phyloP scores from a whole-genome alignment of 2,888 invertebrate species.

The Hyppa rectilinea region DNA sequence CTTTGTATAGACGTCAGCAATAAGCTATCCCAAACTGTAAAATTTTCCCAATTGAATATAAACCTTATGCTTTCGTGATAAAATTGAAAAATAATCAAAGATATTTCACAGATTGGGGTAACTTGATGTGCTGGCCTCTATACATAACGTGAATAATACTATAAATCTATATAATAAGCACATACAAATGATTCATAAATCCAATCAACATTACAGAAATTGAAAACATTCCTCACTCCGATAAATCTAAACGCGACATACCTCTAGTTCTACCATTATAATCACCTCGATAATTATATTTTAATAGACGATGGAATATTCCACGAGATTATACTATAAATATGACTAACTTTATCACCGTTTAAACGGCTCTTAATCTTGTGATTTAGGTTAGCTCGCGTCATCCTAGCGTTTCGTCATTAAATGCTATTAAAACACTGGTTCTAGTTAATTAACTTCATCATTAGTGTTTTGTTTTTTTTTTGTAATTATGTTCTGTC shows the following conservation, averaged over 20 bases:
- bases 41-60: too few relatives aligned
- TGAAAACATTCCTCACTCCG: constrained; percentile 20
- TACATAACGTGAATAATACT: too few relatives aligned
- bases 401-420: constrained; percentile 47
- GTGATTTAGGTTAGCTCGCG: constrained; percentile 51
- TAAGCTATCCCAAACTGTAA: too few relatives aligned
- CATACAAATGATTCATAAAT: constrained; percentile 15
- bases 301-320: constrained; percentile 55
- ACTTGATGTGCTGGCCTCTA: too few relatives aligned
- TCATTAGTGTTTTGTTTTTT: constrained; percentile 28
- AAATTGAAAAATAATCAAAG: too few relatives aligned
- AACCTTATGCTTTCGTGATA: too few relatives aligned
- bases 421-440: constrained; percentile 19
- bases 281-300: constrained; percentile 34
- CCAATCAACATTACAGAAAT: constrained; percentile 13
- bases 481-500: constrained; percentile 18
- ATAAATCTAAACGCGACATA: constrained; percentile 13
- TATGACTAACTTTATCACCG: constrained; percentile 43
- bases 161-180: too few relatives aligned
- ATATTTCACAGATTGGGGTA: too few relatives aligned
- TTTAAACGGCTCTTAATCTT: constrained; percentile 49
- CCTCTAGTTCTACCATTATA: constrained; percentile 9
- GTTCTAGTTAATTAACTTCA: constrained; percentile 27
- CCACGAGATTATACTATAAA: constrained; percentile 48
- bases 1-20: too few relatives aligned